Evolutionary conservation across 2,113 vertebrate genomes (phyloP).

Genomic region (Pseudorasbora parva): DNA sequence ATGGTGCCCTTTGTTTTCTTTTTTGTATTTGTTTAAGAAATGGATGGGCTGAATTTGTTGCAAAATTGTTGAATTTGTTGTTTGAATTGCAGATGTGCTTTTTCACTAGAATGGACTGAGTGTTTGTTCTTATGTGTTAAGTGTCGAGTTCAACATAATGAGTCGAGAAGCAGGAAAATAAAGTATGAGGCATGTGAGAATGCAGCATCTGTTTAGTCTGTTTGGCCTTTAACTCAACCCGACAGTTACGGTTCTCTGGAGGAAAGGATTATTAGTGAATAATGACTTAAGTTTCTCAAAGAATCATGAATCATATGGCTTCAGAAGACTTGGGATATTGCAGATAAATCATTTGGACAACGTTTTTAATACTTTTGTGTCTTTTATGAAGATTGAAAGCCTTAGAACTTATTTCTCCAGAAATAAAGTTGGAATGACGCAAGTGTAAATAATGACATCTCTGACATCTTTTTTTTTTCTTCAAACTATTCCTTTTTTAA

Average conservation of each 20-base stretch:
- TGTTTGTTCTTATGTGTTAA: background rate
- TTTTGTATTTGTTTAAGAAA: background rate
- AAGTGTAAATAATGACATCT: background rate
- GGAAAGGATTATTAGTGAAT: slow-evolving; percentile 10
- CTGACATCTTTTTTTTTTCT: background rate
- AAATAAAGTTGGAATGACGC: background rate
- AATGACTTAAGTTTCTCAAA: background rate
- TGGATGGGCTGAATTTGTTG: background rate
- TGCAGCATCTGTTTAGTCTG: background rate
- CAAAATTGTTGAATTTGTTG: background rate
- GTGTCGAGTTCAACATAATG: too few relatives aligned
- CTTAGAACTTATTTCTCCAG: background rate
- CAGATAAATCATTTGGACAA: background rate
- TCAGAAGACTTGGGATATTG: background rate
- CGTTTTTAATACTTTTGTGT: background rate
- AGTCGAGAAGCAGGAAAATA: background rate
- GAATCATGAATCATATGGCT: background rate
- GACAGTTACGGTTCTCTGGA: background rate
- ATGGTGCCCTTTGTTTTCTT: background rate
- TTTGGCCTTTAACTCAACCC: background rate
- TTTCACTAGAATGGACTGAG: background rate
- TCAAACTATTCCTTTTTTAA: too few relatives aligned
- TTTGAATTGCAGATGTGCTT: background rate
- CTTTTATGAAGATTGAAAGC: slow-evolving; percentile 1
- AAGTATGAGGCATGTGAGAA: background rate